Conservation (phyloP, 2,888 invertebrate genomes). For the Acanthococcus lagerstroemiae region DNA sequence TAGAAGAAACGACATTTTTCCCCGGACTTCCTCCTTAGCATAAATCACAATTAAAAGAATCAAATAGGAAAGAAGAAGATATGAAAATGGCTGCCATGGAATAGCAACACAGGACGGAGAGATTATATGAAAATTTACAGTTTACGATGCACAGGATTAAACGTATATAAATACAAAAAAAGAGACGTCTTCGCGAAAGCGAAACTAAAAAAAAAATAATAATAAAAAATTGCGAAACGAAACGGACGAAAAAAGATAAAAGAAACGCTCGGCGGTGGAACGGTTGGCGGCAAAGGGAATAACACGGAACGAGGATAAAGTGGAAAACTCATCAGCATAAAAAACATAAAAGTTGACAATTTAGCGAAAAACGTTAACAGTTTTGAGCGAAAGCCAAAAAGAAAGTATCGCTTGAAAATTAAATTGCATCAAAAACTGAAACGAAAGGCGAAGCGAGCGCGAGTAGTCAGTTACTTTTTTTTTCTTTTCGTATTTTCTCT, state of each 20-base stretch:
- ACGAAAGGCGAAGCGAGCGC: not conserved
- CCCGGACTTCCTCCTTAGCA: conserved; percentile 30
- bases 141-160: conserved; percentile 30
- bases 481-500: not conserved
- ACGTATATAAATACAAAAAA: conserved; percentile 28
- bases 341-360: conserved; percentile 30
- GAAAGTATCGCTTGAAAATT: conserved; percentile 30
- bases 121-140: conserved; percentile 30
- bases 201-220: conserved; percentile 24
- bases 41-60: conserved; percentile 30
- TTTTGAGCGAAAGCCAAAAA: conserved; percentile 30
- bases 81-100: conserved; percentile 26
- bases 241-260: conserved; percentile 26
- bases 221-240: conserved; percentile 31
- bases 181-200: conserved; percentile 28
- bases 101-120: conserved; percentile 20
- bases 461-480: conserved; percentile 5
- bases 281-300: conserved; percentile 6
- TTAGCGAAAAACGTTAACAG: conserved; percentile 30
- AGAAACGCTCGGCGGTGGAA: conserved; percentile 8
- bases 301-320: conserved; percentile 30
- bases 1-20: conserved; percentile 29
- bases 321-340: conserved; percentile 30
- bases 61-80: conserved; percentile 30
- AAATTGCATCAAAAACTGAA: conserved; percentile 28